These are phyloP conservation scores for Ornithoptera priamus DNA, from an alignment of 2,888 invertebrate genomes.

Conservation along the genomic window DNA sequence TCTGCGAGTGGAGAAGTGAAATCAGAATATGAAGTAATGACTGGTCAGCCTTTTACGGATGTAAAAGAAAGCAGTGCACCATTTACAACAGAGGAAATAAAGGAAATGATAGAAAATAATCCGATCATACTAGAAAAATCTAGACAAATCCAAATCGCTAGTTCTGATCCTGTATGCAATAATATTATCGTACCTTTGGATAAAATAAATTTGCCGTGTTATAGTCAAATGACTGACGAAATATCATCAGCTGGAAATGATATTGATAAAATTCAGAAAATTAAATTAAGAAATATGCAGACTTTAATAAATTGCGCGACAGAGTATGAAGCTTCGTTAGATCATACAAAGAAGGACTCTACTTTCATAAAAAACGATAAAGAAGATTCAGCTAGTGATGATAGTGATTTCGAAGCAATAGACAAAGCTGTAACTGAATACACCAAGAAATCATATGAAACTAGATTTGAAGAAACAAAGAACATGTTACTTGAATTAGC, in stretches of 20 bases:
- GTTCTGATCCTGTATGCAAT: slow-evolving; percentile 42
- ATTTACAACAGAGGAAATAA: slow-evolving; percentile 55
- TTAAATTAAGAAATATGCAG: slow-evolving; percentile 65
- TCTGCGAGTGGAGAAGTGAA: slow-evolving; percentile 54
- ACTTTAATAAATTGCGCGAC: slow-evolving; percentile 53
- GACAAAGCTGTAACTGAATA: slow-evolving; percentile 66
- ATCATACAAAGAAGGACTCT: slow-evolving; percentile 24
- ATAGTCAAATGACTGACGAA: slow-evolving; percentile 54
- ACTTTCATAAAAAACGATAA: slow-evolving; percentile 30
- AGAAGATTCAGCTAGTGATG: slow-evolving; percentile 43
- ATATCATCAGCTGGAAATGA: slow-evolving; percentile 55
- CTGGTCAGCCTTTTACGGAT: slow-evolving; percentile 69
- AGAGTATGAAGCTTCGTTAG: slow-evolving; percentile 45
- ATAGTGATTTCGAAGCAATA: slow-evolving; percentile 61
- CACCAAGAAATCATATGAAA: slow-evolving; percentile 69
- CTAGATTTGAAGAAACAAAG: slow-evolving; percentile 66
- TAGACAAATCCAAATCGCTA: slow-evolving; percentile 65
- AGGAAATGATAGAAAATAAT: slow-evolving; percentile 55
- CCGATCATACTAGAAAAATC: slow-evolving; percentile 67
- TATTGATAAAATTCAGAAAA: slow-evolving; percentile 49
- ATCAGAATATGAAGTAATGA: slow-evolving; percentile 71
- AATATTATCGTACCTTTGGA: slow-evolving; percentile 55
- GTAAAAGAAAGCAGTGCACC: slow-evolving; percentile 59
- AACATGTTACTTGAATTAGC: slow-evolving; percentile 66
- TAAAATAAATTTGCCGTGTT: slow-evolving; percentile 53